Base-by-base conservation (phyloP, 2,797 vertebrate species). In the Hydrocynus forskahlii region DNA sequence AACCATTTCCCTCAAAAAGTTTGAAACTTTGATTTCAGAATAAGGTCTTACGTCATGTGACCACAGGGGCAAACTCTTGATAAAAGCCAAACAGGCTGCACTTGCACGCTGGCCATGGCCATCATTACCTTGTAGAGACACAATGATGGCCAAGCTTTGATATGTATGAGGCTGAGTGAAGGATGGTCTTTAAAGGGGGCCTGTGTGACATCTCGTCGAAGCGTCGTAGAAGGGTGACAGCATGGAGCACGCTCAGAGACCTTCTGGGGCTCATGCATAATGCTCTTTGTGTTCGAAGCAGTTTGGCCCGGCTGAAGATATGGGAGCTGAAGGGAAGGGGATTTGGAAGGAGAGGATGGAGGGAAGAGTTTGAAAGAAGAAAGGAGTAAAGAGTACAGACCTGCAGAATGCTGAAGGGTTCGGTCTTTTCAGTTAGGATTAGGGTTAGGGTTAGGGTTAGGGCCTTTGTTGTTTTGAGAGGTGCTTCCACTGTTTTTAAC, bases 201-300 rank as follows among this genome's bases (percentile, higher is more conserved):
- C 75, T 63, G 82, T 87, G 81, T 83, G 87, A 90, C 90, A 91
- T 90, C 89, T 88, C 87, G 64, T 66, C 14, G 66, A 86, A 83
- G 73, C 29, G 35, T 67, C 25, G 79, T 83, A 87, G 87, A 78
- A 10, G 85, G 89, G 89, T 88, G 87, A 92, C 92, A 94, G 94
- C 88, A 90, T 84, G 89, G 87, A 76, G 83, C 80, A 75, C 79
- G 86, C 91, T 91, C 86, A n/a, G 82, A 91, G 90, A 92, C 94
- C 92, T 92, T 95, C 92, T 95, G 93, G 90, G 90, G 89, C 90
- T 94, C 93, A 95, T 95, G 92, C 92, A 95, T 95, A 94, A 95
- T 95, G 93, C 93, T 93, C 92, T 95, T 95, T 94, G 91, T 94
- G 91, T 89, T 94, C 90, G 82, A 87, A 84, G 84, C 88, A 91